Evolutionary conservation across 2,113 vertebrate species (phyloP).

Genomic region (Cygnus buccinator): DNA sequence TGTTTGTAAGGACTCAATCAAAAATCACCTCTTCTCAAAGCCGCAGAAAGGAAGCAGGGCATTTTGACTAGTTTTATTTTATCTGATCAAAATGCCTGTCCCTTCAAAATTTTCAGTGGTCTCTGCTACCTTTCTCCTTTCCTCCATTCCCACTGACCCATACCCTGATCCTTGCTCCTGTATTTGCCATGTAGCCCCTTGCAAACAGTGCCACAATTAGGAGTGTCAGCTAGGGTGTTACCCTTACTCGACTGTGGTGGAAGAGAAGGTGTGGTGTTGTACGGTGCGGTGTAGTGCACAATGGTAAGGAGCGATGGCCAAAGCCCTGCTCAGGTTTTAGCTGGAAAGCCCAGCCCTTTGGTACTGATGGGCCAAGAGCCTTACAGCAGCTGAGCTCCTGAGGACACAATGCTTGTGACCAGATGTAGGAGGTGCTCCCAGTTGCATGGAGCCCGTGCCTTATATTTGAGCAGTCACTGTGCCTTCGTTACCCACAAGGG

Average conservation of each 20-base stretch:
- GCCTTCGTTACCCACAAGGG: background rate
- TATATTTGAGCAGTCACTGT: background rate
- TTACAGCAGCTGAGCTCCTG: background rate
- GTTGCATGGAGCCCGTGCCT: background rate
- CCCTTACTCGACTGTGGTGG: too few relatives aligned
- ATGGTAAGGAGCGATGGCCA: background rate
- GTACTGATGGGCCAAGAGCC: background rate
- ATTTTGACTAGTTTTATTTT: background rate
- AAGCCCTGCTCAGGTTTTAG: background rate
- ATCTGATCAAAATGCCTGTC: background rate
- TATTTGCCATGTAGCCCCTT: background rate
- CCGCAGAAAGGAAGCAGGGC: background rate
- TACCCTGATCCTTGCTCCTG: background rate
- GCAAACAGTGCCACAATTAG: background rate
- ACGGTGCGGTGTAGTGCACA: rapidly evolving
- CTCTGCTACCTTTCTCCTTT: background rate
- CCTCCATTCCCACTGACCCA: background rate
- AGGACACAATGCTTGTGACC: background rate
- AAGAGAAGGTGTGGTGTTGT: background rate
- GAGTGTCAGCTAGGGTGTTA: background rate
- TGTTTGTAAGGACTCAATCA: background rate
- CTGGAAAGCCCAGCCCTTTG: background rate
- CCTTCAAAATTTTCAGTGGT: background rate
- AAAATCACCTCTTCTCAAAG: background rate
- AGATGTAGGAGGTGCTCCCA: background rate